phyloP scores from a whole-genome alignment of 2,797 vertebrate genomes.

The Tauraco hartlaubi region DNA sequence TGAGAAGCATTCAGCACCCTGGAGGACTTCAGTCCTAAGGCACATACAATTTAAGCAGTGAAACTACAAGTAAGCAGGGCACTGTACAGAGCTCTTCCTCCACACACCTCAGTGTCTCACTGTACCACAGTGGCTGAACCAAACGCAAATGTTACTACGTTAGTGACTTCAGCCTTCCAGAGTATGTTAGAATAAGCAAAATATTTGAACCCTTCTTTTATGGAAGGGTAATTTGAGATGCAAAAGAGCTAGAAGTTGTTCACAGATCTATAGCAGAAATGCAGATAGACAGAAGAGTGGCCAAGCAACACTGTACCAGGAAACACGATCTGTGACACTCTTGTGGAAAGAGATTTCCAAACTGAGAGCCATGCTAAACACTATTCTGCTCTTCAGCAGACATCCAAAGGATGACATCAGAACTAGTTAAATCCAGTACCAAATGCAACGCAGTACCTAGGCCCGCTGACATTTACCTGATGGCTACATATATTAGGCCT shows the following conservation, averaged over 20 bases:
- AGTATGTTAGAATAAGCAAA: background rate
- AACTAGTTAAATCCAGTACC: background rate
- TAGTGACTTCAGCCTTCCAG: background rate
- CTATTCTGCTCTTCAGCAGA: background rate
- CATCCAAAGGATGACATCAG: background rate
- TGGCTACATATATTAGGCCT: background rate
- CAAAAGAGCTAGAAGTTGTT: background rate
- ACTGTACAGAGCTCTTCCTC: background rate
- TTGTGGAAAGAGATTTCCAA: background rate
- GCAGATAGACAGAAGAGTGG: background rate
- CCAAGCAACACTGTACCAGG: background rate
- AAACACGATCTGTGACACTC: rapidly evolving
- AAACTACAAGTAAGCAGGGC: background rate
- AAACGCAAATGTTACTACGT: background rate
- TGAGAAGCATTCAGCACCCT: background rate
- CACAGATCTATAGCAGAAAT: background rate
- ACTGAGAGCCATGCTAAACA: background rate
- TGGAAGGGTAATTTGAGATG: background rate
- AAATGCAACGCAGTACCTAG: background rate
- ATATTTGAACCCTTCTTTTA: background rate
- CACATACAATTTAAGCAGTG: background rate
- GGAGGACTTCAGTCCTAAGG: background rate
- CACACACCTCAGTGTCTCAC: background rate
- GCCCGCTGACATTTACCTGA: background rate
- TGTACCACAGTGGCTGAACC: background rate